Base-by-base conservation (phyloP, 2,888 invertebrate genomes). In the Synanthedon myopaeformis region DNA sequence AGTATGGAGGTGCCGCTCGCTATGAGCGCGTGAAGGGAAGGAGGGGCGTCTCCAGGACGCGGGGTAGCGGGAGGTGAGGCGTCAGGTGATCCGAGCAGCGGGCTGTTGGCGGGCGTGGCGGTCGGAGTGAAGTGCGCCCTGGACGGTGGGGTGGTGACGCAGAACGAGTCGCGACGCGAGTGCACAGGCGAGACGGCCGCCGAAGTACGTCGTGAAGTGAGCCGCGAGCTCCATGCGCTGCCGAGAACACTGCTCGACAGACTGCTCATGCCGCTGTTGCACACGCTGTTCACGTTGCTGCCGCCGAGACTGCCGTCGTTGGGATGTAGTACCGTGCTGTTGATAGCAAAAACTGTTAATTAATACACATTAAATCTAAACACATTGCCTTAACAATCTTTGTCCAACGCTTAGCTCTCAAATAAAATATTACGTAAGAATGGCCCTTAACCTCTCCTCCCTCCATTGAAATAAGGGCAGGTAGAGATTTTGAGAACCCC, bases 61-160 rank as follows among this genome's bases (percentile, higher is more conserved):
- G 90, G 89, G 1, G 92, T 79, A 14, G 81, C 62, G 3, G 83
- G 83, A 13, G 88, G 92, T 14, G 91, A 79, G 11, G 70, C 57
- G 79, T 66, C 91, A 2, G 88, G 92, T 41, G 91, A 85, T 48
- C 91, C 90, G 42, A 87, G 79, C 63, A 92, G 91, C 1, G 96
- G 96, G 70, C 94, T 95, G 76, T 96, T 96, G 70, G 94, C 94
- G 1, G 96, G 96, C 5, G 96, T 96, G 6, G 95, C 95, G 0
- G 96, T 96, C 3, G 95, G 94, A 6, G 94, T 90, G 75, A 90
- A 95, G 69, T 89, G 91, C 35, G 90, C 91, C 49, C 89, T 89
- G 6, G 93, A 92, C 4, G 92, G 90, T 60, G 90, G 89, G 79
- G 94, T 92, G 69, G 94, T 91, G 13, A 94, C 93, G 54, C 92